These are phyloP conservation scores for Zeugodacus cucurbitae DNA, from an alignment of 1,140 invertebrate species.

Conservation along the genomic window DNA sequence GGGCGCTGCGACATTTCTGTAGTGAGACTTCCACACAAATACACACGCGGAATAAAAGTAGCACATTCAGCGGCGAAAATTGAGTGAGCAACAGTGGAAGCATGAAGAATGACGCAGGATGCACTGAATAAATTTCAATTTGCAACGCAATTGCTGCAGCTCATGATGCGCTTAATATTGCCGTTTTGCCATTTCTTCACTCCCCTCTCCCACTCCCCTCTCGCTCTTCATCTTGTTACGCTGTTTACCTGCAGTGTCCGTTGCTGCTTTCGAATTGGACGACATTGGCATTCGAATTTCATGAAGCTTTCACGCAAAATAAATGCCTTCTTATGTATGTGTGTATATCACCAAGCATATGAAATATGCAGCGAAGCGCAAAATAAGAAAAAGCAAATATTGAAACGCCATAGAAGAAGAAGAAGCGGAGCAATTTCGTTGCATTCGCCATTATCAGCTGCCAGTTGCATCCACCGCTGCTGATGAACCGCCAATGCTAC, in stretches of 20 bases:
- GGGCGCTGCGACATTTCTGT: neutral
- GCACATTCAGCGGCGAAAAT: neutral
- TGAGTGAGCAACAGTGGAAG: neutral
- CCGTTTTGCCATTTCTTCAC: neutral
- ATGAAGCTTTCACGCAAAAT: slow-evolving; percentile 33
- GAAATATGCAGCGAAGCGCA: neutral
- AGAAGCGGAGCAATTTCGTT: neutral
- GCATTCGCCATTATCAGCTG: neutral
- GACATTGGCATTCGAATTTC: slow-evolving; percentile 28
- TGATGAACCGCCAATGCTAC: neutral
- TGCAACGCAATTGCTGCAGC: slow-evolving; percentile 1
- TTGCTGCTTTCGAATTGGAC: neutral
- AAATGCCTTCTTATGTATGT: neutral
- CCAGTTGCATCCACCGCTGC: neutral
- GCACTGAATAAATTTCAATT: slow-evolving; percentile 27
- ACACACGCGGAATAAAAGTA: neutral
- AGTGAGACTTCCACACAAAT: too few species aligned
- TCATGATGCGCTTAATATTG: slow-evolving; percentile 15
- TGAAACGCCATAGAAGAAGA: neutral
- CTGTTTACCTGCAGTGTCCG: neutral
- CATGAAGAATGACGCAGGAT: neutral
- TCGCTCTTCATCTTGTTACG: neutral
- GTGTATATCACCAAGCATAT: neutral
- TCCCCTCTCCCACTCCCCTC: too few species aligned
- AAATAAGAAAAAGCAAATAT: neutral